Evolutionary conservation across 2,888 invertebrate genomes (phyloP).

Genomic region (Chrysotoxum bicinctum): DNA sequence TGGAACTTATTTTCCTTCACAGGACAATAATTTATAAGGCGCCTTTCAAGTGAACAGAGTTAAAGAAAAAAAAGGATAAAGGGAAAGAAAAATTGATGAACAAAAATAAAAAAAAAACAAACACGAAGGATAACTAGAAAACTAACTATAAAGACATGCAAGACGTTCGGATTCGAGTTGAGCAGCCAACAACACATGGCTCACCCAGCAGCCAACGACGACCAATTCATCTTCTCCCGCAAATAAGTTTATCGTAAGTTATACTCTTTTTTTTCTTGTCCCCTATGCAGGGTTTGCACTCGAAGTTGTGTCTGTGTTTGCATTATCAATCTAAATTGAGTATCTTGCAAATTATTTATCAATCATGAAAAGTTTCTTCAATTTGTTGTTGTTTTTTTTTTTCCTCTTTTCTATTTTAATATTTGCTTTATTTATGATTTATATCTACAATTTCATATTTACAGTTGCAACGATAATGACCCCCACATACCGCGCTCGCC

Average conservation of each 20-base stretch:
- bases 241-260: slow-evolving; percentile 76
- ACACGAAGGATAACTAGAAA: slow-evolving; percentile 47
- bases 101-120: not conserved
- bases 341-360: slow-evolving; percentile 66
- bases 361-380: slow-evolving; percentile 62
- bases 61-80: not conserved
- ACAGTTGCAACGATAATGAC: slow-evolving; percentile 73
- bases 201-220: slow-evolving; percentile 73
- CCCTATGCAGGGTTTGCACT: not conserved
- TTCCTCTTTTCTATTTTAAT: slow-evolving; percentile 9
- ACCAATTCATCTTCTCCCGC: slow-evolving; percentile 74
- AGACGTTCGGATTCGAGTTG: slow-evolving; percentile 80
- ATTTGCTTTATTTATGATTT: slow-evolving; percentile 34
- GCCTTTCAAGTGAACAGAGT: slow-evolving; percentile 53
- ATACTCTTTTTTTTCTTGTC: slow-evolving; percentile 23
- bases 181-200: slow-evolving; percentile 76
- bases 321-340: slow-evolving; percentile 67
- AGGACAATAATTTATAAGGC: slow-evolving; percentile 71
- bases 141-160: slow-evolving; percentile 77
- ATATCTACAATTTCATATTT: slow-evolving; percentile 44
- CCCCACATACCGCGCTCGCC: slow-evolving; percentile 78
- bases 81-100: not conserved
- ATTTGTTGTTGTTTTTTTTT: not conserved
- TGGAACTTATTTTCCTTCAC: slow-evolving; percentile 50
- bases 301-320: not conserved